These are phyloP conservation scores for Hipparchia semele DNA, from an alignment of 2,888 invertebrate species.

Conservation along the genomic window DNA sequence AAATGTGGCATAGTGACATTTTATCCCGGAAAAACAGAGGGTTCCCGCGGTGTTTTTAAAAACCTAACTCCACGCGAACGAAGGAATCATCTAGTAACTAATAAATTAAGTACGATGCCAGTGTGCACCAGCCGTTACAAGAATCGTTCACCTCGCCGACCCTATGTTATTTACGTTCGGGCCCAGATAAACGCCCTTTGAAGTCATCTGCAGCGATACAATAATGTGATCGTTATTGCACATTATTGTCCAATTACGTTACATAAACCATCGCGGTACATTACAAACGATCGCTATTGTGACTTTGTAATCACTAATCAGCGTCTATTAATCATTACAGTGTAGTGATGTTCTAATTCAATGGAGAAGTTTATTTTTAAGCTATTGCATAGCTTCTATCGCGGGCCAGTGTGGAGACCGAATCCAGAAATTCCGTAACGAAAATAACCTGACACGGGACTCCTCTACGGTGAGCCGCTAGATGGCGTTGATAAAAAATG, in stretches of 20 bases:
- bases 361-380: too few relatives aligned
- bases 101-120: neutral
- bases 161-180: constrained; percentile 41
- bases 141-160: constrained; percentile 40
- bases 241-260: constrained; percentile 46
- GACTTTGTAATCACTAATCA: neutral
- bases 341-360: neutral
- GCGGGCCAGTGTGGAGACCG: too few relatives aligned
- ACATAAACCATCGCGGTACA: constrained; percentile 16
- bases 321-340: neutral
- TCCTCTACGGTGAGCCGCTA: too few relatives aligned
- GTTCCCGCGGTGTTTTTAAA: too few relatives aligned
- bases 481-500: too few relatives aligned
- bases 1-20: too few relatives aligned
- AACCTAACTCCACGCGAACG: too few relatives aligned
- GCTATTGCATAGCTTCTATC: too few relatives aligned
- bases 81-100: neutral
- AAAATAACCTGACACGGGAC: too few relatives aligned
- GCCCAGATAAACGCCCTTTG: constrained; percentile 41
- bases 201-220: constrained; percentile 37
- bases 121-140: constrained; percentile 30
- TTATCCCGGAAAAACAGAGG: too few relatives aligned
- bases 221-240: constrained; percentile 40
- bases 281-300: constrained; percentile 8
- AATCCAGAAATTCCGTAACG: too few relatives aligned